Percentiles rank a stretch among this genome's conserved stretches.
Conservation (phyloP, 2,113 vertebrate species). For the Rhipidura dahli region DNA sequence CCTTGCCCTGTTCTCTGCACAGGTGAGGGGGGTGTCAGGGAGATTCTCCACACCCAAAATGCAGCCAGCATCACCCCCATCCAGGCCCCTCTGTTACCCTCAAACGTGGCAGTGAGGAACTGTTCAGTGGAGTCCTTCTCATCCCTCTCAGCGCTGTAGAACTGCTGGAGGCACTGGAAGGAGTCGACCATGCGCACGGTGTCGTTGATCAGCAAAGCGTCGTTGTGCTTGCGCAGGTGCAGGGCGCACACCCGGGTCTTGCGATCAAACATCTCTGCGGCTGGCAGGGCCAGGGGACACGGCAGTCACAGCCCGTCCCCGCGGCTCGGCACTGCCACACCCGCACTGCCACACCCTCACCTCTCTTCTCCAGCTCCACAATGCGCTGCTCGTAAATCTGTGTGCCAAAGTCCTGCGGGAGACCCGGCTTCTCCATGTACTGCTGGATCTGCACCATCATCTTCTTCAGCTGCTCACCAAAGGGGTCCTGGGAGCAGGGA, state of each 20-base stretch:
- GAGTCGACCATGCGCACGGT: slow-evolving; percentile 83
- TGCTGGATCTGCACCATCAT: slow-evolving; percentile 84
- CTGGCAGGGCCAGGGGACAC: slow-evolving; percentile 17
- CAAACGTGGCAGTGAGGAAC: slow-evolving; percentile 76
- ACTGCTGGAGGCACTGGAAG: slow-evolving; percentile 72
- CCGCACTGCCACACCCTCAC: not conserved
- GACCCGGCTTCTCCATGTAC: slow-evolving; percentile 23
- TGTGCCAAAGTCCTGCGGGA: slow-evolving; percentile 73
- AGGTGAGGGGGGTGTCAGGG: accelerated
- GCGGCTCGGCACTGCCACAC: accelerated
- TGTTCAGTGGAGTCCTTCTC: slow-evolving; percentile 36
- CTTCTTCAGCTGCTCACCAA: slow-evolving; percentile 79
- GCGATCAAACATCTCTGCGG: slow-evolving; percentile 55
- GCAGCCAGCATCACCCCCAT: not conserved
- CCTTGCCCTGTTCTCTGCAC: slow-evolving; percentile 67
- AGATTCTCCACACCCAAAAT: accelerated
- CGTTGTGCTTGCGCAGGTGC: slow-evolving; percentile 88
- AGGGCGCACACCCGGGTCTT: slow-evolving; percentile 75
- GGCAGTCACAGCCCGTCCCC: accelerated
- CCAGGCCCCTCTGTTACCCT: slow-evolving; percentile 61
- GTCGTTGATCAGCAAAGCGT: slow-evolving; percentile 86
- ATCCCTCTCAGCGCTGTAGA: slow-evolving; percentile 63
- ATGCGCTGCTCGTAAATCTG: slow-evolving; percentile 86
- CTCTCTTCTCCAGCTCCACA: slow-evolving; percentile 77
- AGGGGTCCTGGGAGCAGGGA: slow-evolving; percentile 81